Evolutionary conservation across 2,797 vertebrate species (phyloP).

Genomic region (Rachycentron canadum): DNA sequence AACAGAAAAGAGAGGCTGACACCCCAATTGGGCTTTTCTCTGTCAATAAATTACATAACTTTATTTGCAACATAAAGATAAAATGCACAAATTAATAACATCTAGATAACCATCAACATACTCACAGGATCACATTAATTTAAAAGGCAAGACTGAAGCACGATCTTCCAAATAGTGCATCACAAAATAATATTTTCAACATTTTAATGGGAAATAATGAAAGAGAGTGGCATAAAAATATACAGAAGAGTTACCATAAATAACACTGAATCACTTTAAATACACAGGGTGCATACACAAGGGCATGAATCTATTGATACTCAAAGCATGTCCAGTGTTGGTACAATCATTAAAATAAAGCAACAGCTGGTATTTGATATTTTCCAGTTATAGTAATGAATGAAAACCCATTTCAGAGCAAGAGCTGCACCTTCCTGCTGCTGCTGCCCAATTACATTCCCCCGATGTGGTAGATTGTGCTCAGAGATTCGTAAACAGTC

Average conservation of each 20-base stretch:
- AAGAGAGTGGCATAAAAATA: constrained; percentile 34
- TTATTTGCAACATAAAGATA: constrained; percentile 57
- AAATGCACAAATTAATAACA: constrained; percentile 23
- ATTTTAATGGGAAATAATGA: constrained; percentile 3
- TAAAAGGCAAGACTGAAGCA: constrained; percentile 30
- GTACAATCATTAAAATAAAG: constrained; percentile 25
- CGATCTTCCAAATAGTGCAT: constrained; percentile 25
- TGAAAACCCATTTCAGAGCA: background rate
- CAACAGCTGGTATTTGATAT: background rate
- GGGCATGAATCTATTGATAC: constrained; percentile 27
- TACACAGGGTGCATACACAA: constrained; percentile 32
- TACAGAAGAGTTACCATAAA: constrained; percentile 23
- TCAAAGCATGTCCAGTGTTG: constrained; percentile 13
- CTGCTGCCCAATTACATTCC: constrained; percentile 17
- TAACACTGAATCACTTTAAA: constrained; percentile 37
- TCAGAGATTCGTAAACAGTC: constrained; percentile 20
- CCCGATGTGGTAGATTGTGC: background rate
- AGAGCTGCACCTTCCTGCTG: constrained; percentile 3
- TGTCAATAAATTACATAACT: constrained; percentile 22
- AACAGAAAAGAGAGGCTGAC: too few species aligned
- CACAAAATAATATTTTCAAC: constrained; percentile 40
- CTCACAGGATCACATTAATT: constrained; percentile 38
- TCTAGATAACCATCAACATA: constrained; percentile 22
- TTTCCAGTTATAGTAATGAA: background rate
- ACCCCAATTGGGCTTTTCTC: too few species aligned